Percentiles rank a stretch among this genome's conserved stretches.
Conservation (phyloP, 2,113 vertebrate genomes). For the Corynorhinus townsendii region DNA sequence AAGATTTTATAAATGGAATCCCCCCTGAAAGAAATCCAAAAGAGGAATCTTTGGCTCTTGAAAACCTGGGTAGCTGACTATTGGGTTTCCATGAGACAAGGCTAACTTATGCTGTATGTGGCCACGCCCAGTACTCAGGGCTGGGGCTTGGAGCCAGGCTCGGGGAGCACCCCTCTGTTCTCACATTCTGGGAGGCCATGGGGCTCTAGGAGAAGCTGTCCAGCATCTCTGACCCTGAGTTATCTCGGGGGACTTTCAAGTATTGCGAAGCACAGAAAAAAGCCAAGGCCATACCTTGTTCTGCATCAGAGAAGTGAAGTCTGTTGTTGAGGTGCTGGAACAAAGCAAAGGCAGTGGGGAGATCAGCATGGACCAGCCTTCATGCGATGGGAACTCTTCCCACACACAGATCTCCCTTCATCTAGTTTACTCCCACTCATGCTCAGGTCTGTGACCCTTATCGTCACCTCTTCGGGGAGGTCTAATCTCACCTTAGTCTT, state of each 20-base stretch:
- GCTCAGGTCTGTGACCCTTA: too few relatives aligned
- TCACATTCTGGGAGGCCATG: not conserved
- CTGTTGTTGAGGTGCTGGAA: slow-evolving; percentile 80
- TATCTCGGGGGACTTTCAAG: not conserved
- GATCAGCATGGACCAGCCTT: not conserved
- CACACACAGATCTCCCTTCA: not conserved
- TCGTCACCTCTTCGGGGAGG: not conserved
- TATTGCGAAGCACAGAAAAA: not conserved
- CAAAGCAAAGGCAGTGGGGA: slow-evolving; percentile 54
- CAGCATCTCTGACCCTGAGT: not conserved
- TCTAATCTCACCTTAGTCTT: not conserved
- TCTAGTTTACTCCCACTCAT: too few relatives aligned
- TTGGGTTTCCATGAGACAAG: not conserved
- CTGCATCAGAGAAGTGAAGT: slow-evolving; percentile 81
- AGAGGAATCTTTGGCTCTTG: not conserved
- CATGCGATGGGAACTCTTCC: not conserved
- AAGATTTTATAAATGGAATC: not conserved
- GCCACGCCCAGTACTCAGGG: not conserved
- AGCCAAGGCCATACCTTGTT: slow-evolving; percentile 83
- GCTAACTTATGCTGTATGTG: not conserved
- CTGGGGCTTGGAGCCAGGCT: not conserved
- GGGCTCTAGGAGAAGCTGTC: not conserved
- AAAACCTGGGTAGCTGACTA: not conserved
- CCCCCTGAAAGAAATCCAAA: not conserved
- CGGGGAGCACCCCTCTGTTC: not conserved